Base-by-base conservation (phyloP, 2,888 invertebrate genomes). In the Oligia fasciuncula region DNA sequence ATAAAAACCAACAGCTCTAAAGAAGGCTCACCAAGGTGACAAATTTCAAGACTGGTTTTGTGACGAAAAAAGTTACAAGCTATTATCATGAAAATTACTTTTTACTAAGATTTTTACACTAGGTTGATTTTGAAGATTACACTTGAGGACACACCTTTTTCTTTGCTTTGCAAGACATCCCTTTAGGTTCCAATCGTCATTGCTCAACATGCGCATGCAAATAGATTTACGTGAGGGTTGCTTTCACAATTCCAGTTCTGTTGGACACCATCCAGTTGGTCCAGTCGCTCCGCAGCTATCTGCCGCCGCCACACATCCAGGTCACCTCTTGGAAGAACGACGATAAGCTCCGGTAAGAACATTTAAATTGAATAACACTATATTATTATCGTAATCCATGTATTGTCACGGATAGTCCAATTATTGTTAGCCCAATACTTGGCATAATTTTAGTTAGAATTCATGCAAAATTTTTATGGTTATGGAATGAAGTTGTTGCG, bases 321-420 rank as follows among this genome's bases (percentile, higher is more conserved):
- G 98, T 98, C 77, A 98, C 98, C 85, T 98, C 98, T 81, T 98
- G 98, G 98, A 98, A 98, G 95, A 98, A 98, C 92, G 98, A 98
- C 94, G 98, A 98, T 92, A 97, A 97, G 85, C 90, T 97, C 54
- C 96, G 97, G 97, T 97, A 88, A 92, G 88, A 67, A 74, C 23
- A 51, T 62, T 71, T 46, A 4, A 40, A 1, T 54, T 51, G 0
- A 13, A 35, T 4, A 23, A 29, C 4, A 74, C 11, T 35, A 8
- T 60, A 4, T 35, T 77, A 23, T 23, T 35, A 49, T 40, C 17
- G 23, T n/a, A 23, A 75, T 11, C 17, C 23, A 4, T 23, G 5
- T 1, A 14, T 74, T 9, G 14, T 14, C 14, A 13, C 1, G 1
- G 6, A 74, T 60, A 4, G 8, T 46, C 6, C 8, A 46, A 8